Evolutionary conservation across 2,797 vertebrate genomes (phyloP).

Genomic region (Cephalopachus bancanus): DNA sequence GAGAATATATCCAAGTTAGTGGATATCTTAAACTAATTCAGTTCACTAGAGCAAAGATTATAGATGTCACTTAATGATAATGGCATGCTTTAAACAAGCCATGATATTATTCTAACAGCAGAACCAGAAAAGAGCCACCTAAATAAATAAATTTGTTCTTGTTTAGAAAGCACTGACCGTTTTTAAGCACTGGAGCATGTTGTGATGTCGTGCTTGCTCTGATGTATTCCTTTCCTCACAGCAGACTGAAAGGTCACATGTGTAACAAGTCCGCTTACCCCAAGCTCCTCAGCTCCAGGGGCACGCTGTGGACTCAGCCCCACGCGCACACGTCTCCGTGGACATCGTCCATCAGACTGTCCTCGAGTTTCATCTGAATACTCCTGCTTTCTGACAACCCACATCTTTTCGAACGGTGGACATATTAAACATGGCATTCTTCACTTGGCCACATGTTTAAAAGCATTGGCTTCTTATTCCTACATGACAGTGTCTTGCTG

Average conservation of each 20-base stretch:
- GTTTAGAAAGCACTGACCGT: neutral
- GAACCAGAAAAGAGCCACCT: constrained; percentile 15
- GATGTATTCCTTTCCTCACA: neutral
- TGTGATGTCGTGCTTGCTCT: neutral
- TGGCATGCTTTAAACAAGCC: constrained; percentile 3
- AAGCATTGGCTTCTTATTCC: constrained; percentile 28
- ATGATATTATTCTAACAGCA: neutral
- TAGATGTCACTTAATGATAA: neutral
- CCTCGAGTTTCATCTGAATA: neutral
- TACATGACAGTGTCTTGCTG: neutral
- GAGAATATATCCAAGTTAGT: neutral
- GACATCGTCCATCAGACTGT: neutral
- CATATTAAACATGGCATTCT: neutral
- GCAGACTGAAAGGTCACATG: neutral
- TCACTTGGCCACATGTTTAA: neutral
- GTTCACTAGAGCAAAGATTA: neutral
- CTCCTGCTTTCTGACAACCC: neutral
- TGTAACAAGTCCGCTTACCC: neutral
- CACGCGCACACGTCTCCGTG: neutral
- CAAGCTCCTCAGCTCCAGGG: neutral
- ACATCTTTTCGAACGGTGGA: neutral
- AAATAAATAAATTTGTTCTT: neutral
- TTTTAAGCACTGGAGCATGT: neutral
- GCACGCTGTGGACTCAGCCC: neutral
- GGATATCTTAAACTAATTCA: constrained; percentile 32